Base-by-base conservation (phyloP, 2,113 vertebrate genomes). In the Brevimyrus niger region DNA sequence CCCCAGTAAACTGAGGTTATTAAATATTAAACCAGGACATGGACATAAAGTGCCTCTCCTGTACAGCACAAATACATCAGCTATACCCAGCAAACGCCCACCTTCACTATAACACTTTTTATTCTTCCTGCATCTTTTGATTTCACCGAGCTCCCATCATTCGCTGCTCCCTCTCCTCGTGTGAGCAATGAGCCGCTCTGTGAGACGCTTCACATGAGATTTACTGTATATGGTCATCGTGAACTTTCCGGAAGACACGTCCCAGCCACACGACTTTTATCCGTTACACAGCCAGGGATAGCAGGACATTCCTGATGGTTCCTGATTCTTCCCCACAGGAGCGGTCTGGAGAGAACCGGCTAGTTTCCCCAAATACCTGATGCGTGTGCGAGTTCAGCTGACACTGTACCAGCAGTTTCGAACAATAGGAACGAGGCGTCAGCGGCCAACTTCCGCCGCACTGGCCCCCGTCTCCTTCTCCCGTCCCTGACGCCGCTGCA, bases 401-500 rank as follows among this genome's bases (percentile, higher is more conserved):
- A 93, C 85, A 84, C 84, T 85, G 89, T 53, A 89, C 91, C 91
- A 94, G 50, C 23, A 61, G 87, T 88, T 91, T 92, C 48, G 92
- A 91, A 95, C 94, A 94, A 93, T 90, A 92, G 92, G 90, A 92
- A 73, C 47, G 86, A 93, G 86, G 84, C n/a, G 69, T 90, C 73
- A 38, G 47, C 27, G 69, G 89, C 47, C 47, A 89, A 88, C 31
- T 85, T 90, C 89, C 48, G 90, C 90, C 90, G 88, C 46, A 35
- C 76, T n/a, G 47, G 76, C 61, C 58, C 50, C 7, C 87, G 15
- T 76, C 88, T 31, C 87, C 58, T 23, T 47, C 76, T 46, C 47
- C 86, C 88, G 90, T 86, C 87, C 73, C 91, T 90, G 91, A 94
- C 93, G 93, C 93, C 94, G 93, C 89, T 91, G 92, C 93, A 91